These are phyloP conservation scores for Perdita meconis DNA, from an alignment of 2,888 invertebrate species.

Conservation along the genomic window DNA sequence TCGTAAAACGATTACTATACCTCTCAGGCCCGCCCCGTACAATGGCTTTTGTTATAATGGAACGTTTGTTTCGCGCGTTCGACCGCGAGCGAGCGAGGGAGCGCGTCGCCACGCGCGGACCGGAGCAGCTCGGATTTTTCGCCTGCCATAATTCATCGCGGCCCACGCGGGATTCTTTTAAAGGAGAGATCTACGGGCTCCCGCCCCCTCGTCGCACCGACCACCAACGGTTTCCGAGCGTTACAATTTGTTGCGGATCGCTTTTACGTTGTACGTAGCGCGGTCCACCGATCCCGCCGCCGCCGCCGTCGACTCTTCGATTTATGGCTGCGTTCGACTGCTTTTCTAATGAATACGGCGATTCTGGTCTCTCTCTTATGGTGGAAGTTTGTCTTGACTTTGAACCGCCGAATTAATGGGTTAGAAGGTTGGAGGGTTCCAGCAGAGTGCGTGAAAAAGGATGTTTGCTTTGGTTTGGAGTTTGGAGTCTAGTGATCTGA, in stretches of 20 bases:
- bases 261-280: conserved; percentile 27
- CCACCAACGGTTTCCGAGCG: conserved; percentile 29
- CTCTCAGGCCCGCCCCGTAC: conserved; percentile 44
- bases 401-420: no score
- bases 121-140: conserved; percentile 53
- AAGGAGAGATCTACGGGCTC: conserved; percentile 56
- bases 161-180: conserved; percentile 60
- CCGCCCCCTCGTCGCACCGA: background rate
- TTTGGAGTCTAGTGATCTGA: no score
- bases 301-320: no score
- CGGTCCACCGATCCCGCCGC: no score
- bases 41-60: conserved; percentile 65
- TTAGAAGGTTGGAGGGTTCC: background rate
- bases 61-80: conserved; percentile 64
- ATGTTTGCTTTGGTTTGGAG: no score
- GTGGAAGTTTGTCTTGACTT: background rate
- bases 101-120: background rate
- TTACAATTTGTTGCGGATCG: conserved; percentile 56
- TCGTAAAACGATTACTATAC: conserved; percentile 68
- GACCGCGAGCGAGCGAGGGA: conserved; percentile 22
- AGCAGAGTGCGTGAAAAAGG: background rate
- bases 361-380: background rate
- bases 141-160: conserved; percentile 57
- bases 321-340: conserved; percentile 43
- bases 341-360: conserved; percentile 46